Conservation (phyloP, 2,797 vertebrate genomes). For the Onychomys leucogaster region DNA sequence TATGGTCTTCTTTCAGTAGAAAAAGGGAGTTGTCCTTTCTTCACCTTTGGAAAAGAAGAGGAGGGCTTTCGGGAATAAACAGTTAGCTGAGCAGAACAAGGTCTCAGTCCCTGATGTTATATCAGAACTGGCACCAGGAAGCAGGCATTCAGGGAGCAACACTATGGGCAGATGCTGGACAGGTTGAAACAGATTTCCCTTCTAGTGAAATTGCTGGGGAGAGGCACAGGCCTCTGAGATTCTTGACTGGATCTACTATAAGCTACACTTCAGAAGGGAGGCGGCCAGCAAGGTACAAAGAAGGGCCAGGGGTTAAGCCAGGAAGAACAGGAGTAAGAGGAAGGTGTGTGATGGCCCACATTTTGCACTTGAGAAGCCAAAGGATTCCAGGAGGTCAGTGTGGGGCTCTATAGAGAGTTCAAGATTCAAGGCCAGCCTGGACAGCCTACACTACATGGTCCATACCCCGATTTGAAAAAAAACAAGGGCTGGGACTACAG, state of each 20-base stretch:
- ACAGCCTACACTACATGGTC: background rate
- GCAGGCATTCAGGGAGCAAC: background rate
- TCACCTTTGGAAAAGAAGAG: background rate
- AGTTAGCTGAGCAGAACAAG: background rate
- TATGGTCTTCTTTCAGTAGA: background rate
- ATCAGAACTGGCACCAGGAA: conserved; percentile 17
- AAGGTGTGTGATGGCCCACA: background rate
- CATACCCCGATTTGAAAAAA: background rate
- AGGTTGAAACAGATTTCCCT: background rate
- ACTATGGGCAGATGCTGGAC: background rate
- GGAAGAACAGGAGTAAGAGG: background rate
- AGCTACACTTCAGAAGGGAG: background rate
- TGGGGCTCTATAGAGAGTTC: background rate
- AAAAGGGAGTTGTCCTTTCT: background rate
- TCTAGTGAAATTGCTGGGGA: background rate
- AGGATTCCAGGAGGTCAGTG: background rate
- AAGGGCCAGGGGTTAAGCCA: background rate
- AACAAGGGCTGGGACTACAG: background rate
- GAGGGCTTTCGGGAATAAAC: background rate
- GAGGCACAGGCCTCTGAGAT: background rate
- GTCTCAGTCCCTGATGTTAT: background rate
- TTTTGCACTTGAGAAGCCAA: background rate
- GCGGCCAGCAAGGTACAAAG: background rate
- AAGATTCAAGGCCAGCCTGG: background rate
- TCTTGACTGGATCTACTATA: background rate